Percentiles rank a stretch among this genome's conserved stretches.
Evolutionary conservation across 2,113 vertebrate species (phyloP).

Genomic region (Forbesichthys agassizii): DNA sequence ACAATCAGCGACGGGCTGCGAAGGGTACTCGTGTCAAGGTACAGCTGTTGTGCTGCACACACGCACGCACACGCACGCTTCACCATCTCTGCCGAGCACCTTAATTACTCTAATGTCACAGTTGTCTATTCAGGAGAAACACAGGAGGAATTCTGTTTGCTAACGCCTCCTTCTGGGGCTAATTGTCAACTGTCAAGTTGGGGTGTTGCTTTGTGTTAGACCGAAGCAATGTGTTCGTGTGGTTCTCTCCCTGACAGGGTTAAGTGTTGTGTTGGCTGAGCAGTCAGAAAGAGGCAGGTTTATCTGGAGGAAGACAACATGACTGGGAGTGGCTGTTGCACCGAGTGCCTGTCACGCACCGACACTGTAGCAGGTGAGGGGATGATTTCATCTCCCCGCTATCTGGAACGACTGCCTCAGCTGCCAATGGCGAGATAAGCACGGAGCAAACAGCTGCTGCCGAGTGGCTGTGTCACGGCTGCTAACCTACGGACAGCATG

Average conservation of each 20-base stretch:
- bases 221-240: conserved; percentile 23
- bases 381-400: conserved; percentile 57
- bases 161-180: conserved; percentile 35
- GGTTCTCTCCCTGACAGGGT: conserved; percentile 47
- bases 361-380: conserved; percentile 50
- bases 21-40: conserved; percentile 55
- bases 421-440: conserved; percentile 59
- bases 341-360: conserved; percentile 18
- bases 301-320: conserved; percentile 54
- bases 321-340: conserved; percentile 39
- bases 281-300: conserved; percentile 38
- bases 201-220: conserved; percentile 10
- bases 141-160: conserved; percentile 17
- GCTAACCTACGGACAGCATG: conserved; percentile 21
- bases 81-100: conserved; percentile 46
- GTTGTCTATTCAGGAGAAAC: not conserved
- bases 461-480: conserved; percentile 27
- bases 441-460: conserved; percentile 35
- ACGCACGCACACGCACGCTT: conserved; percentile 29
- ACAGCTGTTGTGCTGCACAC: conserved; percentile 50
- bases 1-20: conserved; percentile 60
- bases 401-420: conserved; percentile 55
- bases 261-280: conserved; percentile 54
- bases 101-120: conserved; percentile 54
- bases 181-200: conserved; percentile 23